Conservation (phyloP, 1,140 invertebrate genomes). For the Neocloeon triangulifer region DNA sequence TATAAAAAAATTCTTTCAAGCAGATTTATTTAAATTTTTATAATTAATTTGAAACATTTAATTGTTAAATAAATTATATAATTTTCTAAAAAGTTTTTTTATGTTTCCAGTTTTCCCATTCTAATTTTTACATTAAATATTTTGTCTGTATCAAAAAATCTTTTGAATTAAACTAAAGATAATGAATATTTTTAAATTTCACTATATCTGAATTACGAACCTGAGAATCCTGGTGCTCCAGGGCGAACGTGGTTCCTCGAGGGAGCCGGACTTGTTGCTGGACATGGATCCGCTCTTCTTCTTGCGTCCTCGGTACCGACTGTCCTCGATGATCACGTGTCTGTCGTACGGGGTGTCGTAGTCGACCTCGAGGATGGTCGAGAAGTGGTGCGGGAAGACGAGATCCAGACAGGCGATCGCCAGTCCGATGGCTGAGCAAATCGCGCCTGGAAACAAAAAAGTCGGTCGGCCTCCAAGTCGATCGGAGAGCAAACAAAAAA, state of each 20-base stretch:
- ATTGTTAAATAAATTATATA: too few relatives aligned
- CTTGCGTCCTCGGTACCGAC: conserved; percentile 41
- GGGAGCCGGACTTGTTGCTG: conserved; percentile 18
- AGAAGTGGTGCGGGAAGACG: conserved; percentile 74
- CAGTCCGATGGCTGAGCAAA: conserved; percentile 48
- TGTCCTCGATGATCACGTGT: conserved; percentile 77
- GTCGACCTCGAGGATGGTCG: conserved; percentile 78
- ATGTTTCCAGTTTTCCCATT: too few relatives aligned
- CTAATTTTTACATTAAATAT: too few relatives aligned
- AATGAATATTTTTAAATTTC: too few relatives aligned
- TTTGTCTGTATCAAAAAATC: too few relatives aligned
- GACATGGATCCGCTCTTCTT: conserved; percentile 17
- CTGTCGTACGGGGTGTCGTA: conserved; percentile 83
- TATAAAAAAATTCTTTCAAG: too few relatives aligned
- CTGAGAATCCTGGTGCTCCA: conserved; percentile 33
- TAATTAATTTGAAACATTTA: too few relatives aligned
- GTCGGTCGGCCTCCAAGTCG: neutral
- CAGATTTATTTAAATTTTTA: too few relatives aligned
- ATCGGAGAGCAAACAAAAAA: neutral
- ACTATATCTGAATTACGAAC: conserved; percentile 16
- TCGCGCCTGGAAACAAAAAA: conserved; percentile 31
- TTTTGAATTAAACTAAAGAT: too few relatives aligned
- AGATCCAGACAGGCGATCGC: conserved; percentile 61
- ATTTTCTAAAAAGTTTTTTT: too few relatives aligned
- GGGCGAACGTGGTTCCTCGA: conserved; percentile 31